phyloP scores from a whole-genome alignment of 2,888 invertebrate species.

The Lydus trimaculatus region DNA sequence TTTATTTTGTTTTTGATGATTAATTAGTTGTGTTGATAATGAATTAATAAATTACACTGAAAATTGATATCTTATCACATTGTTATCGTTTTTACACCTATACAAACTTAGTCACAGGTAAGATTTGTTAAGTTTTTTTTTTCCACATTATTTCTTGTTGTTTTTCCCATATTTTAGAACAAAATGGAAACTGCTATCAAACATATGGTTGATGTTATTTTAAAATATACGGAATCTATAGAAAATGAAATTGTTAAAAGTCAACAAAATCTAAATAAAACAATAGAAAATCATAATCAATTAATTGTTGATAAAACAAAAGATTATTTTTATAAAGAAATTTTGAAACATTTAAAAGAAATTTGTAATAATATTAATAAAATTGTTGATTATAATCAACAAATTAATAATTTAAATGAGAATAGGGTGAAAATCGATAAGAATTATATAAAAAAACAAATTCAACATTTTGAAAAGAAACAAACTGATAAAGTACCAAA shows the following conservation, averaged over 20 bases:
- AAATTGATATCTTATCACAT: neutral
- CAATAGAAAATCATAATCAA: slow-evolving; percentile 24
- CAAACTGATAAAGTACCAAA: neutral
- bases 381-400: slow-evolving; percentile 38
- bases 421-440: slow-evolving; percentile 31
- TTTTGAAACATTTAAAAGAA: slow-evolving; percentile 34
- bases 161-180: neutral
- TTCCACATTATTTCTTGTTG: neutral
- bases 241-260: slow-evolving; percentile 38
- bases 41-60: neutral
- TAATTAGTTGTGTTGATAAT: slow-evolving; percentile 1
- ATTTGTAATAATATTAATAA: slow-evolving; percentile 38
- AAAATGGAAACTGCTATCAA: slow-evolving; percentile 21
- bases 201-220: slow-evolving; percentile 35
- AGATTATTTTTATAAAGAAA: slow-evolving; percentile 45
- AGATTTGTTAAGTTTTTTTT: neutral
- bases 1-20: too few relatives aligned
- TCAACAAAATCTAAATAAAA: neutral
- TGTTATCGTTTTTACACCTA: neutral
- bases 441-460: slow-evolving; percentile 40
- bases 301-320: slow-evolving; percentile 41
- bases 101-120: neutral
- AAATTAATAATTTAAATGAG: slow-evolving; percentile 26
- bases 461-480: slow-evolving; percentile 26
- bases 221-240: slow-evolving; percentile 37